phyloP scores from a whole-genome alignment of 2,888 invertebrate species.

The Plutella xylostella region DNA sequence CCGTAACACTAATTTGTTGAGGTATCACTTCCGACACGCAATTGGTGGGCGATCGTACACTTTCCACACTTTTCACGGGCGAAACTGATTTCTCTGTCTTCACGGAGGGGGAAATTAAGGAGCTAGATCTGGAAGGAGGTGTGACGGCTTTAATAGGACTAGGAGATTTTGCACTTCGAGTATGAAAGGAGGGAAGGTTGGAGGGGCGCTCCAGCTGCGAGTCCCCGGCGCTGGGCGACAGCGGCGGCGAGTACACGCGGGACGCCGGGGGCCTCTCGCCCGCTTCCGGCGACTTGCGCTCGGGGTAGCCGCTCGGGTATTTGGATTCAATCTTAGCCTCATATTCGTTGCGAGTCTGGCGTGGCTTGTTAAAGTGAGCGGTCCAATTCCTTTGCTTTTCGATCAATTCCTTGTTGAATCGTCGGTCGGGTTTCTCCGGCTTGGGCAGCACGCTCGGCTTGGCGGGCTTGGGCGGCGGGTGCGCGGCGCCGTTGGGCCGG shows the following conservation, averaged over 20 bases:
- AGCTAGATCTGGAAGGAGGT: conserved; percentile 39
- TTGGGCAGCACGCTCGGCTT: conserved; percentile 74
- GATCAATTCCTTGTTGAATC: conserved; percentile 87
- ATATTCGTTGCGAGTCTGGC: conserved; percentile 56
- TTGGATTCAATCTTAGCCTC: conserved; percentile 43
- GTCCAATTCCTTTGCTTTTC: conserved; percentile 95
- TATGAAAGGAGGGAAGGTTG: conserved; percentile 51
- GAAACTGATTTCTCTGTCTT: conserved; percentile 36
- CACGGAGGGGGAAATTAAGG: conserved; percentile 30
- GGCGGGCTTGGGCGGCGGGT: conserved; percentile 54
- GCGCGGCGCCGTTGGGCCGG: conserved; percentile 55
- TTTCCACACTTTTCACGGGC: conserved; percentile 38
- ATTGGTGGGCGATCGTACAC: conserved; percentile 33
- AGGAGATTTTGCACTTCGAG: conserved; percentile 49
- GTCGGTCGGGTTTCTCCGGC: conserved; percentile 86
- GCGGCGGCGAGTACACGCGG: conserved; percentile 62
- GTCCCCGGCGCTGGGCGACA: conserved; percentile 72
- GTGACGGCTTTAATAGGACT: conserved; percentile 52
- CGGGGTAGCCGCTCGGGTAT: conserved; percentile 41
- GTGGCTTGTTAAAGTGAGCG: conserved; percentile 86
- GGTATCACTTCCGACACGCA: conserved; percentile 24
- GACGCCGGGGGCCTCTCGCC: conserved; percentile 53
- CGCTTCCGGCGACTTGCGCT: conserved; percentile 47
- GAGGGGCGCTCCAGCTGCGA: conserved; percentile 52
- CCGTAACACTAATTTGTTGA: conserved; percentile 23